phyloP scores from a whole-genome alignment of 2,113 vertebrate species.

The Glaucidium brasilianum region DNA sequence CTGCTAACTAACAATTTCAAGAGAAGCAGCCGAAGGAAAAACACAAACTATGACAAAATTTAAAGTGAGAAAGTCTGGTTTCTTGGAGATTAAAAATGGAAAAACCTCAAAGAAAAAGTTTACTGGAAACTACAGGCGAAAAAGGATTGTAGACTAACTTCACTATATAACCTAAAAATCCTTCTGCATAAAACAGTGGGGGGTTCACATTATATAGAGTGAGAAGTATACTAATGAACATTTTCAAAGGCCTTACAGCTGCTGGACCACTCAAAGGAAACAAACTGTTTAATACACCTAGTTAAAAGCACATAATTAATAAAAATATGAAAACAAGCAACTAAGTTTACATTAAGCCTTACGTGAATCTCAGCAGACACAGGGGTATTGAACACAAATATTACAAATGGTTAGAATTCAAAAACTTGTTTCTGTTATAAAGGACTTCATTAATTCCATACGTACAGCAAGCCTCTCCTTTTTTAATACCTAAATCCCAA shows the following conservation, averaged over 20 bases:
- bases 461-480: neutral
- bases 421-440: neutral
- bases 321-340: conserved; percentile 27
- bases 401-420: neutral
- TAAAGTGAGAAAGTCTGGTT: neutral
- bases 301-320: conserved; percentile 13
- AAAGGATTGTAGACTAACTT: neutral
- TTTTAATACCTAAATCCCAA: neutral
- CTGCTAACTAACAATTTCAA: neutral
- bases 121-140: neutral
- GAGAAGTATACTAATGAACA: neutral
- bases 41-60: neutral
- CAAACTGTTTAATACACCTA: conserved; percentile 14
- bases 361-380: neutral
- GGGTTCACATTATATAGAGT: neutral
- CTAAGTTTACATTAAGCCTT: neutral
- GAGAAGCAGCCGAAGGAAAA: neutral
- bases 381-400: neutral
- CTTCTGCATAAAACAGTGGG: neutral
- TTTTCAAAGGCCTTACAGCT: conserved; percentile 35
- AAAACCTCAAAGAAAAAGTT: neutral
- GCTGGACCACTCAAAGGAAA: conserved; percentile 5
- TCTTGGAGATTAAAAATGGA: neutral
- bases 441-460: neutral
- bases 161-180: neutral